These are phyloP conservation scores for Aethes cnicana DNA, from an alignment of 2,888 invertebrate species.

Conservation along the genomic window DNA sequence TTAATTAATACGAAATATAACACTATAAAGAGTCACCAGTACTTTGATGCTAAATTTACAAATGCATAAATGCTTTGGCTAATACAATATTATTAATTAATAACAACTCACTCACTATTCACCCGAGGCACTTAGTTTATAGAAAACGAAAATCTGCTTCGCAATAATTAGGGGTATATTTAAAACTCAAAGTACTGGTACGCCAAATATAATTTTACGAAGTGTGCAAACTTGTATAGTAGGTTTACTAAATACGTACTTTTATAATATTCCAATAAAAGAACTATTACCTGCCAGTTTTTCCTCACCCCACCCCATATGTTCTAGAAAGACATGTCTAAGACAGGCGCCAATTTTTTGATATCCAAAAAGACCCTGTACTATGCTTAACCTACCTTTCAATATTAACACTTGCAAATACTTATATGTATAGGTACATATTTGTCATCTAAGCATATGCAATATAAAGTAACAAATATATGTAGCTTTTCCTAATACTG, in stretches of 20 bases:
- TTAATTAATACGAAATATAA: conserved; percentile 4
- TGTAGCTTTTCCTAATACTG: conserved; percentile 1
- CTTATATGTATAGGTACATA: conserved; percentile 28
- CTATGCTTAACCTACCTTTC: conserved; percentile 30
- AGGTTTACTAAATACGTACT: conserved; percentile 57
- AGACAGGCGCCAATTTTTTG: conserved; percentile 63
- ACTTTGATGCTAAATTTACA: conserved; percentile 61
- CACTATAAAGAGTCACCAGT: conserved; percentile 53
- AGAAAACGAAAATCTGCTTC: conserved; percentile 55
- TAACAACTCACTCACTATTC: conserved; percentile 50
- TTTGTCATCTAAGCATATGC: conserved; percentile 19
- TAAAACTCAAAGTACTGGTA: conserved; percentile 55
- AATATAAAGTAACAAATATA: conserved; percentile 9
- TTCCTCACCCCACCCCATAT: conserved; percentile 46
- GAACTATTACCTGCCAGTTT: conserved; percentile 56
- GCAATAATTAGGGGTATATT: conserved; percentile 51
- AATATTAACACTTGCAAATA: conserved; percentile 10
- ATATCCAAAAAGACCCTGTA: conserved; percentile 73
- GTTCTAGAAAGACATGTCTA: conserved; percentile 49
- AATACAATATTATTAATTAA: conserved; percentile 52
- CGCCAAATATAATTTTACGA: conserved; percentile 43
- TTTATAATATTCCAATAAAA: conserved; percentile 65
- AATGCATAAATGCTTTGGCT: conserved; percentile 76
- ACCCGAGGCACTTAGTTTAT: conserved; percentile 42
- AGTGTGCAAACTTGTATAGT: conserved; percentile 45